Conservation (phyloP, 2,888 invertebrate species). For the Cyrtodaria siliqua region DNA sequence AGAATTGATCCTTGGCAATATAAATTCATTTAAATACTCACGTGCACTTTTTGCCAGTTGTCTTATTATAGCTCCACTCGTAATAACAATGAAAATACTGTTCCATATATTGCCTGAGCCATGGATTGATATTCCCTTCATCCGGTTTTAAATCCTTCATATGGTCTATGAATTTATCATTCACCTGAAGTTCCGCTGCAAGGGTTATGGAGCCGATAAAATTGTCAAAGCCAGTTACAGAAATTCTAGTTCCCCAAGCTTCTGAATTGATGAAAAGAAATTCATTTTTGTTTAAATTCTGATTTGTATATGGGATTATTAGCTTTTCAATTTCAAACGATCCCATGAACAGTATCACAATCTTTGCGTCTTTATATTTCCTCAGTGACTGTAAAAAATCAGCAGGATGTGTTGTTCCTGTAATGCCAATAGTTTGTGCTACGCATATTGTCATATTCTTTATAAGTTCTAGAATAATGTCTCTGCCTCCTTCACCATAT, state of each 20-base stretch:
- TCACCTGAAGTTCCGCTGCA: slow-evolving; percentile 49
- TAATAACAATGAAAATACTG: slow-evolving; percentile 55
- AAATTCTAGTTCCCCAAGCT: slow-evolving; percentile 55
- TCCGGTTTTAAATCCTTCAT: slow-evolving; percentile 32
- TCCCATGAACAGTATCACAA: slow-evolving; percentile 56
- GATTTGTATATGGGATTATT: slow-evolving; percentile 21
- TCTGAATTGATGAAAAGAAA: slow-evolving; percentile 64
- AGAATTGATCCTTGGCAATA: no score
- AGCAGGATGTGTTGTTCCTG: slow-evolving; percentile 14
- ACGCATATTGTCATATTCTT: slow-evolving; percentile 50
- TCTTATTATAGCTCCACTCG: no score
- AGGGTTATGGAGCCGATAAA: slow-evolving; percentile 55
- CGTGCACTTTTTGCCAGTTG: no score
- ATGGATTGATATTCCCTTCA: slow-evolving; percentile 34
- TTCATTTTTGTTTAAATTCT: slow-evolving; percentile 29
- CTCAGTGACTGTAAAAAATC: slow-evolving; percentile 31
- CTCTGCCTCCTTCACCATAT: slow-evolving; percentile 65
- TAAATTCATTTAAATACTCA: no score
- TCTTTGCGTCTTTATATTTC: slow-evolving; percentile 35
- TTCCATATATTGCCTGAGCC: slow-evolving; percentile 60
- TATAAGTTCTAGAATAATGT: slow-evolving; percentile 18
- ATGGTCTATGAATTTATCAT: no score
- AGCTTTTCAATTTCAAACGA: slow-evolving; percentile 39
- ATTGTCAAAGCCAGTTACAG: slow-evolving; percentile 20
- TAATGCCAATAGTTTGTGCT: slow-evolving; percentile 39